A percentile compares a stretch with the other conserved stretches of the same genome.
These are phyloP conservation scores for Smittia sp. DNA, from an alignment of 2,888 invertebrate species.

Conservation along the genomic window DNA sequence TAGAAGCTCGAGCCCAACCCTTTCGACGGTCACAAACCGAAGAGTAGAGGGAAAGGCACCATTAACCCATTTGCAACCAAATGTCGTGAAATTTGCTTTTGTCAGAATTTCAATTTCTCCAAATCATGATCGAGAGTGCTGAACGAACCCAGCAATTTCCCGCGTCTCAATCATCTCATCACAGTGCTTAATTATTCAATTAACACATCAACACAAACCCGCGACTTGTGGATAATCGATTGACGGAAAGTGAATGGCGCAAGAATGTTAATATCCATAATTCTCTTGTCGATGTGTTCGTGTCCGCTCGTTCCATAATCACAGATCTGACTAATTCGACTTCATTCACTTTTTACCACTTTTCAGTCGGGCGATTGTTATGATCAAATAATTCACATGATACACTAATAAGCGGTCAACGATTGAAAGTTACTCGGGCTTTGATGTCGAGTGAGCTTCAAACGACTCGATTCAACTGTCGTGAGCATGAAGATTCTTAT, in stretches of 20 bases:
- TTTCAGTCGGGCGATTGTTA: slow-evolving; percentile 9
- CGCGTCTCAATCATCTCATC: slow-evolving; percentile 8
- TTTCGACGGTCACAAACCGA: neutral
- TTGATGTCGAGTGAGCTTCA: neutral
- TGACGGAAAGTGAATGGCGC: slow-evolving; percentile 18
- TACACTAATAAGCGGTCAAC: slow-evolving; percentile 25
- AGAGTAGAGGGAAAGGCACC: slow-evolving; percentile 5
- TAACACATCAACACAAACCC: slow-evolving; percentile 18
- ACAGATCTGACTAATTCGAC: slow-evolving; percentile 32
- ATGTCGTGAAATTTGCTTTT: neutral
- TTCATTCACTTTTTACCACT: neutral
- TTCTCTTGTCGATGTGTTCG: neutral
- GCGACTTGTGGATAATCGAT: neutral
- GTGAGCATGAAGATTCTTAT: slow-evolving; percentile 26
- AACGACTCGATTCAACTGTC: neutral
- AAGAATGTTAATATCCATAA: slow-evolving; percentile 3
- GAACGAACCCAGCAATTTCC: neutral
- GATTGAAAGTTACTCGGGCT: slow-evolving; percentile 4
- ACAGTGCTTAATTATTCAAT: slow-evolving; percentile 21
- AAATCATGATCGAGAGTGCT: neutral
- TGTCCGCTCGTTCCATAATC: neutral
- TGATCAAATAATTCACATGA: slow-evolving; percentile 30
- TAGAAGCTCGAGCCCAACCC: neutral
- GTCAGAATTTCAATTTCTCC: neutral
- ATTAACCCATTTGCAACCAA: slow-evolving; percentile 18